Conservation (phyloP, 1,140 invertebrate genomes). For the Thaumatotibia leucotreta region DNA sequence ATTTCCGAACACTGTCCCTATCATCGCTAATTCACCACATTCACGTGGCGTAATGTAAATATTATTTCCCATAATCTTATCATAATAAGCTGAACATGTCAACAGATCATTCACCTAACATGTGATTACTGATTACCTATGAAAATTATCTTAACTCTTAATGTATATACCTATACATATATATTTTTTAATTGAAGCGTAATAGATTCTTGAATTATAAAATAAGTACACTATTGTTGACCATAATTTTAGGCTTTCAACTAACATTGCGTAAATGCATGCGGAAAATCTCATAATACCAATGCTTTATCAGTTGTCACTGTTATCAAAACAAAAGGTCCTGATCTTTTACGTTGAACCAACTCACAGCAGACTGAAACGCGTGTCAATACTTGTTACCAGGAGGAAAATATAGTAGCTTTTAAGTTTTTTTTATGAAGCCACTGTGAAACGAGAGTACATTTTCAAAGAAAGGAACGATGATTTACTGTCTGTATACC, state of each 20-base stretch:
- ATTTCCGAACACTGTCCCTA: background rate
- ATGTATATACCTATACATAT: no score
- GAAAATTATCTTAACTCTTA: no score
- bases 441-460: no score
- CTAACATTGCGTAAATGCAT: background rate
- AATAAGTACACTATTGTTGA: no score
- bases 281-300: background rate
- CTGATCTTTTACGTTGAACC: background rate
- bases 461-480: no score
- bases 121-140: no score
- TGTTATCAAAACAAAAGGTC: background rate
- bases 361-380: background rate
- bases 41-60: slow-evolving; percentile 4
- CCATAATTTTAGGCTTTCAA: background rate
- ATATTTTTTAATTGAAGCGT: no score
- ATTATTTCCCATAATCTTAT: background rate
- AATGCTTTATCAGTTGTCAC: background rate
- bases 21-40: background rate
- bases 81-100: slow-evolving; percentile 4
- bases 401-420: background rate
- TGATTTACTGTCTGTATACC: no score
- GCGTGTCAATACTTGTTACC: background rate
- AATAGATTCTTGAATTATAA: no score
- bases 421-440: background rate
- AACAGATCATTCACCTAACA: background rate